phyloP scores from a whole-genome alignment of 1,140 invertebrate species.

The Philaenus spumarius region DNA sequence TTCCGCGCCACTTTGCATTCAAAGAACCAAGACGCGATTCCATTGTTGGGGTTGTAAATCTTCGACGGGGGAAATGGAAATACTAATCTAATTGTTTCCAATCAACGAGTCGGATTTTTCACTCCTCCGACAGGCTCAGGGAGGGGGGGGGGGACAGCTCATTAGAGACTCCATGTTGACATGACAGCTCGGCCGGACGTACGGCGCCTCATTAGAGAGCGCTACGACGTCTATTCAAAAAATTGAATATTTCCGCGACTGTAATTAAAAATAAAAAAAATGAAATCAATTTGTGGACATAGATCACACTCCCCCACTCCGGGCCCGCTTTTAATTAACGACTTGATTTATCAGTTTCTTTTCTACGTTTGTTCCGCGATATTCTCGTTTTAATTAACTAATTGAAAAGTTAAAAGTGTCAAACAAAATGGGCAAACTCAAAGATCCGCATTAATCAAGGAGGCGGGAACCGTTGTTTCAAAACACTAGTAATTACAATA shows the following conservation, averaged over 20 bases:
- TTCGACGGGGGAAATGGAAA: slow-evolving; percentile 1
- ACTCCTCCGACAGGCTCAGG: background rate
- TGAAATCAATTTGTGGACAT: slow-evolving; percentile 24
- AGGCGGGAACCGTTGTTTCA: too few relatives aligned
- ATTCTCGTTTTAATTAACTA: too few relatives aligned
- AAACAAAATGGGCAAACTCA: too few relatives aligned
- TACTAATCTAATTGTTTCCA: slow-evolving; percentile 24
- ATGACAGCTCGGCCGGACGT: background rate
- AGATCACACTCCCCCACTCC: background rate
- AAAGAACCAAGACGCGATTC: too few relatives aligned
- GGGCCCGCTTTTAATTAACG: slow-evolving; percentile 20
- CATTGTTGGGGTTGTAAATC: too few relatives aligned
- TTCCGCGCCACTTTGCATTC: too few relatives aligned
- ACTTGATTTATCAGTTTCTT: slow-evolving; percentile 7
- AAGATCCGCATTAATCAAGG: too few relatives aligned
- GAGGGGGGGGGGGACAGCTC: background rate
- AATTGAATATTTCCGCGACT: background rate
- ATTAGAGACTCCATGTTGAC: background rate
- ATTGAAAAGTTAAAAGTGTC: too few relatives aligned
- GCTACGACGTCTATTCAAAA: slow-evolving; percentile 15
- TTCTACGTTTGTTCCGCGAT: background rate
- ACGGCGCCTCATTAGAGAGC: slow-evolving; percentile 4
- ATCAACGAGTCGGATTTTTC: slow-evolving; percentile 19
- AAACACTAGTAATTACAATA: too few relatives aligned
- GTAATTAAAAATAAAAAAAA: slow-evolving; percentile 12